Evolutionary conservation across 2,888 invertebrate species (phyloP).

Genomic region (Drosophila tanythrix): DNA sequence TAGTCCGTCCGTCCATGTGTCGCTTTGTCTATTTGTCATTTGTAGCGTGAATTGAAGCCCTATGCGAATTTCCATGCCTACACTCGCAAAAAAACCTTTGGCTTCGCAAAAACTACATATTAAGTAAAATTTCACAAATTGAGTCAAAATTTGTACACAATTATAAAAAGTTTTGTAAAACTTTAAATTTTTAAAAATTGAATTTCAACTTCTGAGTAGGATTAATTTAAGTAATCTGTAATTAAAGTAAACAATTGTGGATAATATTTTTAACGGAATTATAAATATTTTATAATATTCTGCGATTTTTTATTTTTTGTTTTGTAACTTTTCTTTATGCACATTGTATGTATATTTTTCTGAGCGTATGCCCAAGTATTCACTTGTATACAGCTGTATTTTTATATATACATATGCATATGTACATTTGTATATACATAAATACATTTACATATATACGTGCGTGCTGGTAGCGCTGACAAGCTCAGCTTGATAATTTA

Average conservation of each 20-base stretch:
- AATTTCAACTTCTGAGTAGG: no score
- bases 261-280: neutral
- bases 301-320: neutral
- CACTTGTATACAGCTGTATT: conserved; percentile 30
- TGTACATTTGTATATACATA: conserved; percentile 21
- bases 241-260: neutral
- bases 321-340: neutral
- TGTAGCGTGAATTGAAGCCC: conserved; percentile 52
- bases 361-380: conserved; percentile 19
- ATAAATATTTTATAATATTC: neutral
- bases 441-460: conserved; percentile 24
- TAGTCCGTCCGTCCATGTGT: conserved; percentile 5
- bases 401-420: conserved; percentile 7
- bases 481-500: conserved; percentile 78
- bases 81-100: neutral
- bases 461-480: conserved; percentile 70
- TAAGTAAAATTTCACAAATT: neutral
- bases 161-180: neutral
- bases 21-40: conserved; percentile 39
- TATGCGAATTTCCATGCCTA: conserved; percentile 54
- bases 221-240: neutral
- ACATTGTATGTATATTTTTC: conserved; percentile 17
- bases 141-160: neutral
- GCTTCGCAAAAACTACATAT: neutral
- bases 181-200: neutral